Base-by-base conservation (phyloP, 2,888 invertebrate species). In the Dioctria rufipes region DNA sequence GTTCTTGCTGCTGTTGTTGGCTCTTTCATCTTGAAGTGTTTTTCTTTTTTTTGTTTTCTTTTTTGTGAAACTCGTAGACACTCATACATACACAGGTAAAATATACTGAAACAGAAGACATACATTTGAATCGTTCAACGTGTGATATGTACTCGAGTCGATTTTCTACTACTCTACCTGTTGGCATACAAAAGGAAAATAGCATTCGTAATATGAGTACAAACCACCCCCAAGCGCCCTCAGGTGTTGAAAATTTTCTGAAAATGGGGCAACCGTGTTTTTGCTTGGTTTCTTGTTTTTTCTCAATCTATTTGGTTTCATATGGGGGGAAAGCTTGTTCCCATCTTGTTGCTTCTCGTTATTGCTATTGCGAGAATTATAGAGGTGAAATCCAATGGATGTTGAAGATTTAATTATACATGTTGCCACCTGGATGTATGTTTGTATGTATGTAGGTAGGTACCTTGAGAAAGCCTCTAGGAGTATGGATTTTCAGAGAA, bases 211-310 rank as follows among this genome's bases (percentile, higher is more conserved):
- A 63, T 63, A 37, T 4, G 63, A 63, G 63, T 37, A 39, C 25
- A 25, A 25, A 2, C 25, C 25, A 25, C 25, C 63, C 39, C 37
- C 63, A 3, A 40, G 40, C 39, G 9, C 39, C 63, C 40, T 63
- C 63, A 63, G 63, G 40, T 63, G 63, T 40, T 40, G 63, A 63
- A 5, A 63, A 63, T 63, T 63, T 39, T 63, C 40, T 63, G 40
- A 63, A 63, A 63, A 63, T 40, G 63, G 63, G 63, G 40, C 63
- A 40, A 63, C 63, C 39, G 39, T 63, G 63, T 63, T 40, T 40
- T 63, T 11, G 2, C 39, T 40, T 8, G 39, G 63, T 37, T 40
- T 63, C 40, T 39, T 40, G 39, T 25, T 63, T 63, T n/a, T 63
- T 63, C 11, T 49, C 6, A 49, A 9, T 49, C 51, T 49, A 9